Evolutionary conservation across 2,797 vertebrate genomes (phyloP).

Genomic region (Danionella dracula): DNA sequence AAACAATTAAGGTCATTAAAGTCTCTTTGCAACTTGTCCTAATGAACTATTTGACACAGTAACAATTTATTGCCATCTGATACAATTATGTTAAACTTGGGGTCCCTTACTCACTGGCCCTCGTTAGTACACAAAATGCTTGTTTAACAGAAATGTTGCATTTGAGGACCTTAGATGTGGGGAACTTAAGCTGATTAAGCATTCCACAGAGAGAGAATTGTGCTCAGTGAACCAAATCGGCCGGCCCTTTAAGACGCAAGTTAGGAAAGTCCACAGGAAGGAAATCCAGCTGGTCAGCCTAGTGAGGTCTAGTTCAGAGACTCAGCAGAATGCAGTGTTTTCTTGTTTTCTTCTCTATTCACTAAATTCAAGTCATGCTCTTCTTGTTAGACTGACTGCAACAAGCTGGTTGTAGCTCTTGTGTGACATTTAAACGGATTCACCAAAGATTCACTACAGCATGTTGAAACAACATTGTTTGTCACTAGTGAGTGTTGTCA

Average conservation of each 20-base stretch:
- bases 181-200: slow-evolving; percentile 44
- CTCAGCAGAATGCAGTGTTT: neutral
- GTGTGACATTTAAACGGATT: no score
- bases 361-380: slow-evolving; percentile 51
- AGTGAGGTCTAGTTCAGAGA: neutral
- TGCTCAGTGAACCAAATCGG: slow-evolving; percentile 15
- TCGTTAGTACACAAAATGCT: no score
- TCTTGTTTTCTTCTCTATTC: slow-evolving; percentile 12
- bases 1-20: neutral
- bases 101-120: neutral
- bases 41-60: no score
- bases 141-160: slow-evolving; percentile 14
- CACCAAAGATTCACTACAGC: no score
- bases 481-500: no score
- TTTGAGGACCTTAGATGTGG: neutral
- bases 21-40: neutral
- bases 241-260: neutral
- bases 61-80: no score
- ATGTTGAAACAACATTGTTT: no score
- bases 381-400: slow-evolving; percentile 45
- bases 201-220: slow-evolving; percentile 27
- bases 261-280: slow-evolving; percentile 6
- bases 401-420: slow-evolving; percentile 26
- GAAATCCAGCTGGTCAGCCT: neutral
- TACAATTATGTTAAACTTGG: neutral